These are phyloP conservation scores for Athrips mouffetella DNA, from an alignment of 2,888 invertebrate genomes.

Conservation along the genomic window DNA sequence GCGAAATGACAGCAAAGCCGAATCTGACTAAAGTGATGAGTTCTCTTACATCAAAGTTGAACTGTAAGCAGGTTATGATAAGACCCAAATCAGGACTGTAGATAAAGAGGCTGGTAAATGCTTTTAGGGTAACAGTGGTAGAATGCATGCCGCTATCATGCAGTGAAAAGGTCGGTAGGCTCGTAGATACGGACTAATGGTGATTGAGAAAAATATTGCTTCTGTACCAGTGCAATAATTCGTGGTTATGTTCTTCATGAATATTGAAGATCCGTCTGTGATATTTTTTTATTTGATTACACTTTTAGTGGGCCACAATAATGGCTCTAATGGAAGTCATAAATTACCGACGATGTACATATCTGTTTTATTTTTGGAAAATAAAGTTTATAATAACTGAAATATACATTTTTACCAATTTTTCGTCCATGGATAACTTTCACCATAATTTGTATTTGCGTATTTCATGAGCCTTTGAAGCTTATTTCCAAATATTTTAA, in stretches of 20 bases:
- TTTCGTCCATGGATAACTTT: background rate
- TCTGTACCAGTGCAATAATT: constrained; percentile 62
- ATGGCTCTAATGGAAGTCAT: constrained; percentile 47
- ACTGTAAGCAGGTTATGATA: constrained; percentile 23
- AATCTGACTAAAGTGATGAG: constrained; percentile 42
- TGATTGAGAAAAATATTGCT: constrained; percentile 77
- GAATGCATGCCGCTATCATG: constrained; percentile 47
- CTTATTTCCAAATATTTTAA: background rate
- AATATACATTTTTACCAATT: background rate
- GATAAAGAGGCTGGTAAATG: constrained; percentile 38
- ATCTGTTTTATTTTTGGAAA: constrained; percentile 40
- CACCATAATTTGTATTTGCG: background rate
- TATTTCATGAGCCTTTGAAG: background rate
- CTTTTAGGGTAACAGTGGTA: constrained; percentile 48
- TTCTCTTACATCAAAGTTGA: constrained; percentile 24
- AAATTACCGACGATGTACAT: constrained; percentile 30
- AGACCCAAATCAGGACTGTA: constrained; percentile 28
- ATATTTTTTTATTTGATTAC: constrained; percentile 69
- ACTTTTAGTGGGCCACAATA: constrained; percentile 40
- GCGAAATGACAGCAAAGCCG: constrained; percentile 47
- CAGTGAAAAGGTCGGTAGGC: constrained; percentile 65
- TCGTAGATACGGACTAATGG: constrained; percentile 75
- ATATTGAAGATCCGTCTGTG: constrained; percentile 71
- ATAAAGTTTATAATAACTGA: constrained; percentile 21
- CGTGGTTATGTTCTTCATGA: constrained; percentile 74